Evolutionary conservation across 2,797 vertebrate species (phyloP).

Genomic region (Huso huso): DNA sequence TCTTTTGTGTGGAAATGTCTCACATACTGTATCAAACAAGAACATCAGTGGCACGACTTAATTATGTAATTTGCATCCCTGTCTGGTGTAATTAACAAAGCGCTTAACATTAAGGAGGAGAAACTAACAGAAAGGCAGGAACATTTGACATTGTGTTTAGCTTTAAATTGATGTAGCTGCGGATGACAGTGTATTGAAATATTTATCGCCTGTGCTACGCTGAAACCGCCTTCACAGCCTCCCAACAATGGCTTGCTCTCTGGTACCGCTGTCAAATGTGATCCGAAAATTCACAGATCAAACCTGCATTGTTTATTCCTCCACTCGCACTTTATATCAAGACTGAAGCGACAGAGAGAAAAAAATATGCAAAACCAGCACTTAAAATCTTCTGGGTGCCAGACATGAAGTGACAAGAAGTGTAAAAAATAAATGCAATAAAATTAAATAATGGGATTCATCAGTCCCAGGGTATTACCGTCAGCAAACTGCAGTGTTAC

Average conservation of each 20-base stretch:
- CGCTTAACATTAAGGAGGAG: no score
- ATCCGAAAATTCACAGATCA: constrained; percentile 2
- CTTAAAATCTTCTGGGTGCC: no score
- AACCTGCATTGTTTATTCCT: not conserved
- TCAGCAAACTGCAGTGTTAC: no score
- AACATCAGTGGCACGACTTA: not conserved
- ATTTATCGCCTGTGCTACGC: not conserved
- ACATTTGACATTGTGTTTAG: no score
- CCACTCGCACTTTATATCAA: not conserved
- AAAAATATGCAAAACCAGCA: no score
- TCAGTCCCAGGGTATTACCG: no score
- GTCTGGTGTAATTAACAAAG: not conserved
- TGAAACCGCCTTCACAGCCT: not conserved
- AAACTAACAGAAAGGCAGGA: no score
- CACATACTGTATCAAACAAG: no score
- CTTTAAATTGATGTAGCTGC: not conserved
- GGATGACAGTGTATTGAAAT: constrained; percentile 4
- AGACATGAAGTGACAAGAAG: no score
- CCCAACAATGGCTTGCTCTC: not conserved
- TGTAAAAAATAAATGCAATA: no score
- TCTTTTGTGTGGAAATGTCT: not conserved
- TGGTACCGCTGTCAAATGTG: not conserved
- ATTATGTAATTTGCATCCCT: constrained; percentile 1
- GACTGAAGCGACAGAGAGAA: not conserved
- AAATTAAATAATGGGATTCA: no score